These are phyloP conservation scores for Labroides dimidiatus DNA, from an alignment of 2,797 vertebrate genomes.

Conservation along the genomic window DNA sequence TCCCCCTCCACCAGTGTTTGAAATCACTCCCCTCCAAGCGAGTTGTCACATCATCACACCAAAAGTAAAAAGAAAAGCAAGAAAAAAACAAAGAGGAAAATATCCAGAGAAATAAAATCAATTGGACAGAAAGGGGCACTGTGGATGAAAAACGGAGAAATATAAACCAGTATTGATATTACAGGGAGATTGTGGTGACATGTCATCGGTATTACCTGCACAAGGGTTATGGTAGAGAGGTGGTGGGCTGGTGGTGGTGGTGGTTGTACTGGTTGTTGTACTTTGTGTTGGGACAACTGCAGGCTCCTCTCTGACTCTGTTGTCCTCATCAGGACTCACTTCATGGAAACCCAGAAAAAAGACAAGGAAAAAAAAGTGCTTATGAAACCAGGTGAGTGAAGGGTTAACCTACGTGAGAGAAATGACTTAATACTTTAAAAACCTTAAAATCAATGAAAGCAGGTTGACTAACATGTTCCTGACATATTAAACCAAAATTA, in stretches of 20 bases:
- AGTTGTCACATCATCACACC: no score
- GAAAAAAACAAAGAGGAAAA: no score
- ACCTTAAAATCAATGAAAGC: neutral
- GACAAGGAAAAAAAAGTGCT: conserved; percentile 1
- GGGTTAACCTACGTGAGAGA: conserved; percentile 1
- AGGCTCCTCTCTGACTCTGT: conserved; percentile 66
- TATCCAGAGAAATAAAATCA: no score
- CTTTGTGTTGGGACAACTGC: conserved; percentile 23
- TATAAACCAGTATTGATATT: no score
- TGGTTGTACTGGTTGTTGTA: neutral
- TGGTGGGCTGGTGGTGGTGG: conserved; percentile 24
- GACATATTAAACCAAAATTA: conserved; percentile 4
- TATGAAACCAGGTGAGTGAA: neutral
- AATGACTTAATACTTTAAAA: neutral
- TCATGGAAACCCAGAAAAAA: conserved; percentile 10
- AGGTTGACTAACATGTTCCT: conserved; percentile 7
- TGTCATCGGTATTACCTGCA: conserved; percentile 48
- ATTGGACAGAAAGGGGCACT: no score
- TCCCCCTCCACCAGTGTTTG: no score
- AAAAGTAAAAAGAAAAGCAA: no score
- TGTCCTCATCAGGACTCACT: conserved; percentile 78
- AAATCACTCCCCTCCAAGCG: no score
- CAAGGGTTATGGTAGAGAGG: conserved; percentile 44
- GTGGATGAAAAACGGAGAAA: no score
- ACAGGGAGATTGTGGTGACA: neutral